Evolutionary conservation across 2,888 invertebrate genomes (phyloP), one percentile per base, ranked within the genome.

Genomic region (Exocentrus adspersus): DNA sequence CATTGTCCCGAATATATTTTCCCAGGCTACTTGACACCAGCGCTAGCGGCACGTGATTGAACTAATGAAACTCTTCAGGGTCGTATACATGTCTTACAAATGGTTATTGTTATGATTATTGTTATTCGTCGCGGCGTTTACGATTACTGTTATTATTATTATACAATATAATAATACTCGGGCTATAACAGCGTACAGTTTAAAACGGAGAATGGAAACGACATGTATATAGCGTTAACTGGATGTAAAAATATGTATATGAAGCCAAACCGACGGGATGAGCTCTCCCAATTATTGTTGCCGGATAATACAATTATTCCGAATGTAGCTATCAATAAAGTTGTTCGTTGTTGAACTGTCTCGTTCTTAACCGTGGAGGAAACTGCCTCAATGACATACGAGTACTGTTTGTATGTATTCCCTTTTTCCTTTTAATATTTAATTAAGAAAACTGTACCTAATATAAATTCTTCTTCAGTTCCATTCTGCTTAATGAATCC

Each of bases 71-170:
- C 78, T 78, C 78, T 75, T 70, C 67, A 72, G 77, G 73, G 77
- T 77, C 75, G 75, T 78, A 79, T 79, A 76, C 77, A 78, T 79
- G 79, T 79, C 78, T 78, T 76, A 72, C 68, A 71, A 81, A 81
- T 71, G 79, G 79, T 81, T 80, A 81, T 78, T 79, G 79, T 81
- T 80, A 81, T 78, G 79, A 80, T 80, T 79, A 80, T 79, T 80
- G 79, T 80, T 80, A 80, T 80, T 78, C 73, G 76, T 73, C 74
- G 74, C 75, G 73, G 75, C 77, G 75, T 77, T 78, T 78, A 79
- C 76, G 76, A 76, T 77, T 76, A 79, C 72, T 74, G 76, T 78
- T 78, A 76, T 75, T 76, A 72, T 74, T 73, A 76, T 74, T 77
- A 77, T 75, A 75, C 75, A 77, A 77, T 77, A 78, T 78, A 76